phyloP scores from a whole-genome alignment of 2,113 vertebrate genomes.

The Antechinus flavipes region DNA sequence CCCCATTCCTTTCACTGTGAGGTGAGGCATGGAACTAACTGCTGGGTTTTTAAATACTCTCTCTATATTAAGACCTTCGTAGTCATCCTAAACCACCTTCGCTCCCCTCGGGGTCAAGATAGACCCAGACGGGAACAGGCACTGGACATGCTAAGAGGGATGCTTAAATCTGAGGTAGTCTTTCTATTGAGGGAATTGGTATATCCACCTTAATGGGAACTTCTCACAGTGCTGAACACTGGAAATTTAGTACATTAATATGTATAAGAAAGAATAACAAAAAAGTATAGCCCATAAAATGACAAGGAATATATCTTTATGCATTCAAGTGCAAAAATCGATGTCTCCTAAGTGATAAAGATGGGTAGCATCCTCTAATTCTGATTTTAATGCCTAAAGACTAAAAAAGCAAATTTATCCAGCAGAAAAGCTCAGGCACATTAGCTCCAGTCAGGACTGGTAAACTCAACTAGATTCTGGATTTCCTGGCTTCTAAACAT shows the following conservation, averaged over 20 bases:
- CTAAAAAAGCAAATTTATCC: neutral
- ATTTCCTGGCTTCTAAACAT: conserved; percentile 40
- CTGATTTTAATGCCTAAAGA: conserved; percentile 26
- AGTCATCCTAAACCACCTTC: neutral
- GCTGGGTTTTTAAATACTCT: neutral
- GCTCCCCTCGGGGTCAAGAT: conserved; percentile 22
- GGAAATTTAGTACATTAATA: conserved; percentile 23
- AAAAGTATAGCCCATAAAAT: neutral
- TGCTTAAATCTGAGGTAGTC: neutral
- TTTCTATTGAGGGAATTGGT: rapidly evolving
- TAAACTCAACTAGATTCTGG: neutral
- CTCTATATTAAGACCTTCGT: neutral
- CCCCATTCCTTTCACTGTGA: conserved; percentile 28
- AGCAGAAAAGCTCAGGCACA: neutral
- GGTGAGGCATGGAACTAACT: neutral
- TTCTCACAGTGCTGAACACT: neutral
- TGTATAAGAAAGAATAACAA: conserved; percentile 14
- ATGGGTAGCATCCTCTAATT: neutral
- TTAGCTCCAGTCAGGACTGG: neutral
- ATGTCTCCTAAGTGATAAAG: neutral
- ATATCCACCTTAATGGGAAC: neutral
- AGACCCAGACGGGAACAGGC: neutral
- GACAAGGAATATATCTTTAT: neutral
- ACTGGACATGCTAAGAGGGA: conserved; percentile 6
- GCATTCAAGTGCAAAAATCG: neutral